Base-by-base conservation (phyloP, 2,113 vertebrate genomes). In the Sula dactylatra region DNA sequence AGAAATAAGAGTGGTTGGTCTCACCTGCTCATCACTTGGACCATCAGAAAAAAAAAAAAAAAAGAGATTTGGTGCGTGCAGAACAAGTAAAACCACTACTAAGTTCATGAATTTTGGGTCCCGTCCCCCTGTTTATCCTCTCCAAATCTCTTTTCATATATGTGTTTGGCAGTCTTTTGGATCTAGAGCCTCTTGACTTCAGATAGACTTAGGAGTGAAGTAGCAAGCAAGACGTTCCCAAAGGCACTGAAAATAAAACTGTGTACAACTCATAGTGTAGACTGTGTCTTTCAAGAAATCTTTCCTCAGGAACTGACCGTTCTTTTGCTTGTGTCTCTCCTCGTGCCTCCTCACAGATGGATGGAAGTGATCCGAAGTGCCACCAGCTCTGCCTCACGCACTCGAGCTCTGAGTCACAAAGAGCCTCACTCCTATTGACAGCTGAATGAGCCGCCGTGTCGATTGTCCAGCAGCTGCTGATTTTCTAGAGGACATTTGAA, bases 351-450 rank as follows among this genome's bases (percentile, higher is more conserved):
- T 70, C 29, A 7, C 95, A 99, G 99, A 97, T 99, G 99, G 99
- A 99, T 99, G 99, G 99, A 99, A 96, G 99, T 99, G 78, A 99
- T 99, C 97, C 98, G 99, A 96, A 99, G 99, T 90, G 99, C 99
- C 90, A 99, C 99, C 82, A 98, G 98, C 94, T 98, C 99, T 6
- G 98, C 98, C 97, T 98, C 98, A 29, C 98, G 98, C 32, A 91
- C 98, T 54, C 98, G 97, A 49, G 88, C 98, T 76, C 97, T 98
- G 73, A 99, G 98, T 97, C 98, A 98, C 77, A 99, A 99, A 95
- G 99, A 99, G 92, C 96, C 98, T 49, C 98, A 98, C 4, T 69
- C 97, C 96, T 99, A 99, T 61, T 99, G 98, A 99, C 5, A 52
- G 82, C 96, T 44, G 36, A 69, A 93, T 38, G 10, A 90, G 80